These are phyloP conservation scores for Pocillopora verrucosa DNA, from an alignment of 64 coral and sea anemone genomes.

Conservation along the genomic window DNA sequence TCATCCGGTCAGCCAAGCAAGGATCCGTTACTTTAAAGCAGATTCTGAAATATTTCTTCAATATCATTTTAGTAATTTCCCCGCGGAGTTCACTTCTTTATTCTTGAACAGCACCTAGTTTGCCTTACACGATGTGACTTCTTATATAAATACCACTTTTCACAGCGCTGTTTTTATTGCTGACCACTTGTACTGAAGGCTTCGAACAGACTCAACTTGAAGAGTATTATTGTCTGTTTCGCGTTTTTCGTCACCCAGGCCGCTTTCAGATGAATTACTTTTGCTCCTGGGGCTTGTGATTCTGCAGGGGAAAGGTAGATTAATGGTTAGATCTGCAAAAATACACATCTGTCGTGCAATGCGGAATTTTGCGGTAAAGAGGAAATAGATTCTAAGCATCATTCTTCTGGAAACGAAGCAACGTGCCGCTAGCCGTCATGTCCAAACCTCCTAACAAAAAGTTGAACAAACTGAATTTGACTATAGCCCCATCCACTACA, in stretches of 20 bases:
- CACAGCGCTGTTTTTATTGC: not conserved
- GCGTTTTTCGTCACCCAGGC: conserved; percentile 20
- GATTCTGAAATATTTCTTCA: no score
- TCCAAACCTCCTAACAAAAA: conserved; percentile 45
- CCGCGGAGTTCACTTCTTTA: no score
- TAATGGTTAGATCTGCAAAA: conserved; percentile 40
- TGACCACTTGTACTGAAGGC: not conserved
- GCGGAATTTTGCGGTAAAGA: conserved; percentile 16
- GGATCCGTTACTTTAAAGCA: no score
- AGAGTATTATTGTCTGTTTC: conserved; percentile 51
- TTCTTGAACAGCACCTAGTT: no score
- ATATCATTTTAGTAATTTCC: no score
- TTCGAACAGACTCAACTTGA: not conserved
- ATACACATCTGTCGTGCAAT: conserved; percentile 21
- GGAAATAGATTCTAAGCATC: conserved; percentile 9
- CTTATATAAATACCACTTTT: not conserved
- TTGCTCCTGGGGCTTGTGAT: conserved; percentile 20
- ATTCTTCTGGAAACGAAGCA: not conserved
- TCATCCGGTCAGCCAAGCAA: no score
- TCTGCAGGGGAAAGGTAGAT: conserved; percentile 25
- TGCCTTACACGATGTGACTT: not conserved
- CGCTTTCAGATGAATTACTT: conserved; percentile 5
- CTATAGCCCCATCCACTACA: conserved; percentile 42
- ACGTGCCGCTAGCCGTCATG: conserved; percentile 15
- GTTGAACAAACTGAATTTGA: conserved; percentile 57